Conservation (phyloP, 2,888 invertebrate genomes). For the Leptinotarsa rubiginosa region DNA sequence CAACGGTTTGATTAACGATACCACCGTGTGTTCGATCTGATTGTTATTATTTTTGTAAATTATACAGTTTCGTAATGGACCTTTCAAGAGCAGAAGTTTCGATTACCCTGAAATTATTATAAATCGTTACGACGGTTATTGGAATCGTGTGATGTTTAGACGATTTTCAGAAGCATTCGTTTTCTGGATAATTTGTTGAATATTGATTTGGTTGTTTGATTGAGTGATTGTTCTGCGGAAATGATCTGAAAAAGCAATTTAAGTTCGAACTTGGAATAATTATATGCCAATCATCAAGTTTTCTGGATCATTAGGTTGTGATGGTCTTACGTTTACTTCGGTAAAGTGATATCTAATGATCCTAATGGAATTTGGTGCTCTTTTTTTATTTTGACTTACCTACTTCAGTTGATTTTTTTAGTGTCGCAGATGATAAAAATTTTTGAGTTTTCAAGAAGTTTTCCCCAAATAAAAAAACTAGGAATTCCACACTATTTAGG, state of each 20-base stretch:
- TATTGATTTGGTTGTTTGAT: conserved; percentile 40
- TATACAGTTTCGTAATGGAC: conserved; percentile 47
- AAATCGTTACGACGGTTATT: conserved; percentile 46
- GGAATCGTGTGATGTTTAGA: conserved; percentile 31
- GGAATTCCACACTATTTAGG: too few relatives aligned
- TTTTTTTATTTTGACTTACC: not conserved
- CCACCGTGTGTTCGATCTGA: conserved; percentile 5
- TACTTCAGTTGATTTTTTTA: too few relatives aligned
- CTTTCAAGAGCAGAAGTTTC: conserved; percentile 52
- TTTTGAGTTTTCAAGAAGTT: too few relatives aligned
- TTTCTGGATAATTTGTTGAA: conserved; percentile 38
- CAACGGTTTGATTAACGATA: conserved; percentile 16
- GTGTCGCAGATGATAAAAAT: too few relatives aligned
- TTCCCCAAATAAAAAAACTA: too few relatives aligned
- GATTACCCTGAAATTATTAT: conserved; percentile 50
- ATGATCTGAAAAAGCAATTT: conserved; percentile 43
- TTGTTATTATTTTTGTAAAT: conserved; percentile 18
- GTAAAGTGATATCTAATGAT: conserved; percentile 25
- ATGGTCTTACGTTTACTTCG: conserved; percentile 34
- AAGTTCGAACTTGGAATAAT: conserved; percentile 42
- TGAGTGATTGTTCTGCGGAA: conserved; percentile 41
- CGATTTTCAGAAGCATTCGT: conserved; percentile 26
- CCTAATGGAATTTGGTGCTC: conserved; percentile 16
- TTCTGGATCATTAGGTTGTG: conserved; percentile 37
- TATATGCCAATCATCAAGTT: conserved; percentile 42